These are phyloP conservation scores for Piprites chloris DNA, from an alignment of 2,113 vertebrate genomes.

Conservation along the genomic window DNA sequence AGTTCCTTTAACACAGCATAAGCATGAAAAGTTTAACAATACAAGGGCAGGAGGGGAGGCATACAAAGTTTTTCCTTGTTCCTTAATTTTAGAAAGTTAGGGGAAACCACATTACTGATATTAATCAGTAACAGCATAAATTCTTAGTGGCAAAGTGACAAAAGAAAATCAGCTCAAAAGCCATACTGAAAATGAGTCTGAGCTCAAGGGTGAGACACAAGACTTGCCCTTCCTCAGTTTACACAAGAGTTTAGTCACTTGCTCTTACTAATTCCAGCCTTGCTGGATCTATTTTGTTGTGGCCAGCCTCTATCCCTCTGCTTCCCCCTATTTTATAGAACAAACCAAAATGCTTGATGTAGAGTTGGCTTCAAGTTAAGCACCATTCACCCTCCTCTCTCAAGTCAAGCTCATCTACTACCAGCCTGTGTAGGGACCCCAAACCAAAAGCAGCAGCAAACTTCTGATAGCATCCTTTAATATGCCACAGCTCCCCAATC, in stretches of 20 bases:
- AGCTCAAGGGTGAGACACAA: neutral
- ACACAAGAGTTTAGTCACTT: neutral
- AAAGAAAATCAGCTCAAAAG: neutral
- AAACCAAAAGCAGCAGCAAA: neutral
- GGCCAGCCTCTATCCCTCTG: neutral
- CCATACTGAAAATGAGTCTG: neutral
- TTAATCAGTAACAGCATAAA: neutral
- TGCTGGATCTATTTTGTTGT: neutral
- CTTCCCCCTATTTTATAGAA: neutral
- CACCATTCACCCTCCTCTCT: fast-evolving
- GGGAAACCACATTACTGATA: neutral
- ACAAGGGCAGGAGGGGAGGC: neutral
- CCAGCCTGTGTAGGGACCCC: neutral
- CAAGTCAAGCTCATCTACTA: neutral
- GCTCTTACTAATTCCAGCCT: neutral
- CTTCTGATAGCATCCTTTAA: neutral
- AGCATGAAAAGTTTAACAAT: neutral
- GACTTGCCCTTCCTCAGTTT: neutral
- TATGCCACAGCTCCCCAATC: fast-evolving
- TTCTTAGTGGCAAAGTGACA: neutral
- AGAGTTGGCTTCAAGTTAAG: neutral
- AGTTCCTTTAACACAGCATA: neutral
- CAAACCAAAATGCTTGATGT: neutral
- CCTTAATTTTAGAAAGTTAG: neutral
- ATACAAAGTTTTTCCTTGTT: neutral